Evolutionary conservation across 2,797 vertebrate genomes (phyloP).

Genomic region (Adrianichthys oophorus): DNA sequence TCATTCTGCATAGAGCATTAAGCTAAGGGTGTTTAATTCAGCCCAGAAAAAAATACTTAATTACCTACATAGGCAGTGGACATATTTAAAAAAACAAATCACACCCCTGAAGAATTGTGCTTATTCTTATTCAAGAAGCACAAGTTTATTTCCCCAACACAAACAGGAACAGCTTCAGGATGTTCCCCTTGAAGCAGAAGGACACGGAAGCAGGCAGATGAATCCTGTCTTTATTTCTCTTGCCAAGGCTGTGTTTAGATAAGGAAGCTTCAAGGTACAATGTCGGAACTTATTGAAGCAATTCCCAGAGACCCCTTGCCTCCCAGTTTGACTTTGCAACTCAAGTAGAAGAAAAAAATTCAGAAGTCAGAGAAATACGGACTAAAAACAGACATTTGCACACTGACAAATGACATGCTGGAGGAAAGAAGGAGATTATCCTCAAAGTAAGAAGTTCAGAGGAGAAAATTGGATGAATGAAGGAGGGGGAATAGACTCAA

Average conservation of each 20-base stretch:
- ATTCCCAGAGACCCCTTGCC: conserved; percentile 55
- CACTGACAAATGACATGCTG: conserved; percentile 56
- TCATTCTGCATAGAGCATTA: conserved; percentile 27
- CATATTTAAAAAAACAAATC: no score
- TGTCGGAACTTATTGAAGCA: conserved; percentile 67
- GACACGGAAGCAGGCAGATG: conserved; percentile 53
- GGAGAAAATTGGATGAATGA: not conserved
- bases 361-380: conserved; percentile 1
- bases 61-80: no score
- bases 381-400: conserved; percentile 6
- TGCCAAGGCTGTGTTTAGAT: conserved; percentile 73
- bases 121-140: conserved; percentile 17
- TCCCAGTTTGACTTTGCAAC: conserved; percentile 47
- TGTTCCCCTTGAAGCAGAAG: conserved; percentile 63
- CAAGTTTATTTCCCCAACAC: conserved; percentile 12
- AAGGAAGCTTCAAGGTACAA: conserved; percentile 68
- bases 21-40: conserved; percentile 32
- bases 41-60: conserved; percentile 25
- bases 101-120: no score
- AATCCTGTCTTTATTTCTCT: conserved; percentile 77
- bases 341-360: conserved; percentile 9
- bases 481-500: no score
- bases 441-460: conserved; percentile 51
- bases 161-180: conserved; percentile 61
- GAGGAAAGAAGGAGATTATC: conserved; percentile 59